phyloP scores from a whole-genome alignment of 92 coral and sea anemone genomes.

The Epizoanthus scotinus region DNA sequence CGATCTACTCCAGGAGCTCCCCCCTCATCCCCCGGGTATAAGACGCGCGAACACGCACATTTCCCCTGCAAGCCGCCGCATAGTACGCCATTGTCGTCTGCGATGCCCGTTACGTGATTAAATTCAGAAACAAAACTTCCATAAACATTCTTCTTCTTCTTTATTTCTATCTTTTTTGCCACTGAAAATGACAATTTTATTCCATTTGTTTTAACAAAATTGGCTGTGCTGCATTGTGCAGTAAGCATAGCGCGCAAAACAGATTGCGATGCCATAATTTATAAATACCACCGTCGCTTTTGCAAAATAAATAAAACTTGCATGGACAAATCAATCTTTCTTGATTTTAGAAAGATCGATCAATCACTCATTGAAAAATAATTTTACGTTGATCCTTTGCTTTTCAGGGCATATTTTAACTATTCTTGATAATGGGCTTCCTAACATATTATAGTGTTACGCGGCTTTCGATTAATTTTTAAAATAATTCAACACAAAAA shows the following conservation, averaged over 20 bases:
- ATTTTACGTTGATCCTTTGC: conserved; percentile 14
- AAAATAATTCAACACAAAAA: background rate
- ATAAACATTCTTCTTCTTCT: background rate
- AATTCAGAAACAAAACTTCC: background rate
- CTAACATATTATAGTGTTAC: background rate
- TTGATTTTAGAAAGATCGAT: background rate
- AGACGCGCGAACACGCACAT: too few species aligned
- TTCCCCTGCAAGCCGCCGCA: too few species aligned
- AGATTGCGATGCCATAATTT: conserved; percentile 25
- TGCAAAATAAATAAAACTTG: conserved; percentile 44
- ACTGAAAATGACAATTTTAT: conserved; percentile 34
- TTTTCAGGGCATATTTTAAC: conserved; percentile 1
- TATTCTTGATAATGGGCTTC: background rate
- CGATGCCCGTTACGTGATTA: too few species aligned
- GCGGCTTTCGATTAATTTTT: background rate
- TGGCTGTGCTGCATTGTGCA: conserved; percentile 26
- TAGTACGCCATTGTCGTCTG: too few species aligned
- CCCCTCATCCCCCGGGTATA: too few species aligned
- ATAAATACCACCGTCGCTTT: conserved; percentile 40
- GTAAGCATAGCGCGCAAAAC: conserved; percentile 2
- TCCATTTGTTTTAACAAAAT: conserved; percentile 28
- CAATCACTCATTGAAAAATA: conserved; percentile 34
- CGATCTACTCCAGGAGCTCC: too few species aligned
- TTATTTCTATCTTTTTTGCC: conserved; percentile 31
- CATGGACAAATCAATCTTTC: conserved; percentile 35